Evolutionary conservation across 2,888 invertebrate genomes (phyloP).

Genomic region (Tholera decimalis): DNA sequence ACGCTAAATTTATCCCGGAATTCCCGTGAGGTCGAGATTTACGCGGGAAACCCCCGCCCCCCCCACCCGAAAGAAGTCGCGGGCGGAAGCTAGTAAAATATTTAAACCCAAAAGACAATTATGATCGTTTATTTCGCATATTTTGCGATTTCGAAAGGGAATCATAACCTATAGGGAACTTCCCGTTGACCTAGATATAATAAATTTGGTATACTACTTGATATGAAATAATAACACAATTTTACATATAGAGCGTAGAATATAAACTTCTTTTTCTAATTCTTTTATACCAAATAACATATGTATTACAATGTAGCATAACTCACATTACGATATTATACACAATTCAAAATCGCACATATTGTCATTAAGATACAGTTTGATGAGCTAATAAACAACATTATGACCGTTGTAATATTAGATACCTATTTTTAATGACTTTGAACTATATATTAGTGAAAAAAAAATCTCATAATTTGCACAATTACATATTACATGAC

Average conservation of each 20-base stretch:
- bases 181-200: no score
- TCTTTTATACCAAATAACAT: constrained; percentile 4
- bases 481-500: not conserved
- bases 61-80: no score
- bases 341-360: constrained; percentile 4
- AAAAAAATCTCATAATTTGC: constrained; percentile 1
- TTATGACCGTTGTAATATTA: constrained; percentile 23
- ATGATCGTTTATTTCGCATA: no score
- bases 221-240: not conserved
- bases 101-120: no score
- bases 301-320: not conserved
- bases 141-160: no score
- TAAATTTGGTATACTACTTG: no score
- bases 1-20: no score
- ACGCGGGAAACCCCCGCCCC: no score
- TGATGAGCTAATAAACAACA: constrained; percentile 39
- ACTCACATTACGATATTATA: not conserved
- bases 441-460: constrained; percentile 15
- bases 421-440: constrained; percentile 1
- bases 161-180: no score
- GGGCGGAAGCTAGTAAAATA: no score
- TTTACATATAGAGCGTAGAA: constrained; percentile 11
- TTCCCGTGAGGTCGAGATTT: no score
- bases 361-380: constrained; percentile 28
- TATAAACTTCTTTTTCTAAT: not conserved